Base-by-base conservation (phyloP, 2,888 invertebrate species). In the Melolontha melolontha region DNA sequence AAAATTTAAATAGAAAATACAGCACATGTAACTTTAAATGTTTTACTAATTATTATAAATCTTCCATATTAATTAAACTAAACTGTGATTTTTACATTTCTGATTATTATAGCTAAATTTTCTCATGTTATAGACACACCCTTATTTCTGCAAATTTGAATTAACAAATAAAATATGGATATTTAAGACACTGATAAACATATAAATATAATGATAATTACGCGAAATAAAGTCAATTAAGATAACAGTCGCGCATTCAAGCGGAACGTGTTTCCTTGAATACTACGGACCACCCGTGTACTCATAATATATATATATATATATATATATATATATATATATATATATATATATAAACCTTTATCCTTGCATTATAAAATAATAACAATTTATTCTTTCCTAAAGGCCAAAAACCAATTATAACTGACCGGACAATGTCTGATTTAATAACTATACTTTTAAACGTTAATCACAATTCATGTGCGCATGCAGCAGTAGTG, bases 131-230 rank as follows among this genome's bases (percentile, higher is more conserved):
- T 47, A 34, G 47, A 62, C 34, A 11, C 17, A 47, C 47, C 39
- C 47, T 39, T 62, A 47, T 62, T 47, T 39, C n/a, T 27, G 34
- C n/a, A 16, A 14, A 62, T 22, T 22, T 34, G 47, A 49, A 47
- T 47, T 62, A 62, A 47, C 59, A 47, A 62, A 62, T 62, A 62
- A 62, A 62, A 62, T 62, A 47, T 39, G 47, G 47, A 62, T 62
- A 47, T 62, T 49, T 62, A 62, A 62, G 59, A 47, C 59, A 39
- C 49, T 62, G 47, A 62, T 62, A 62, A 62, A 62, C 59, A 47
- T 47, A 62, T 62, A 62, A 62, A 62, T 62, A 62, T 34, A 62
- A 62, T 29, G 17, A 62, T 62, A 62, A 62, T 62, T 62, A 62
- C 34, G 59, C 47, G 16, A 62, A 62, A 47, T 47, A 62, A 62